phyloP scores from a whole-genome alignment of 2,797 vertebrate species.

The Amblyopsis hoosieri region DNA sequence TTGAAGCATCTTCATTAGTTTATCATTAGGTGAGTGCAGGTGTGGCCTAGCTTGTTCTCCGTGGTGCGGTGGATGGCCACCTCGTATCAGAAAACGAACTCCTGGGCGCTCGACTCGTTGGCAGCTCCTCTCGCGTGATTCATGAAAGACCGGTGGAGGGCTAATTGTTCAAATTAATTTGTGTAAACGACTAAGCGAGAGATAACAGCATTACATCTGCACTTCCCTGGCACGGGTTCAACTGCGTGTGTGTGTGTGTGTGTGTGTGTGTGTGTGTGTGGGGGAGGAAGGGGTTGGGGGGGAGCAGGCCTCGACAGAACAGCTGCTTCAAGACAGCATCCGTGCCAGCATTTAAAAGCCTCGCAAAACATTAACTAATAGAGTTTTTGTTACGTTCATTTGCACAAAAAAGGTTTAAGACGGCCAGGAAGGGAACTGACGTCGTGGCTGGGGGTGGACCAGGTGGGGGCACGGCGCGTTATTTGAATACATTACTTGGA shows the following conservation, averaged over 20 bases:
- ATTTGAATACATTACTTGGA: constrained; percentile 93
- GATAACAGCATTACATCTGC: constrained; percentile 99
- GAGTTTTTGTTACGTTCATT: constrained; percentile 93
- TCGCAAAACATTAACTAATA: constrained; percentile 96
- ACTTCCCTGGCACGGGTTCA: constrained; percentile 95
- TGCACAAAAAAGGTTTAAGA: constrained; percentile 87
- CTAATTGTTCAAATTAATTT: constrained; percentile 99
- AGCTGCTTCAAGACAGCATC: constrained; percentile 92
- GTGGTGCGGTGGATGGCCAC: constrained; percentile 11
- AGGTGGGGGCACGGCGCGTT: constrained; percentile 73
- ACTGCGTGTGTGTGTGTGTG: constrained; percentile 50
- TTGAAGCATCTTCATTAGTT: too few relatives aligned
- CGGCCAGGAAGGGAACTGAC: constrained; percentile 59
- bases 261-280: background rate
- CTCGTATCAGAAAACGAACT: constrained; percentile 50
- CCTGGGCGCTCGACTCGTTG: constrained; percentile 78
- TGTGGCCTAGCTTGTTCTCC: constrained; percentile 31
- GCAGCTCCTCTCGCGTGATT: constrained; percentile 90
- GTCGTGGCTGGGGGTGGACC: constrained; percentile 58
- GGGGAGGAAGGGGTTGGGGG: constrained; percentile 21
- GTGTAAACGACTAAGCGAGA: constrained; percentile 96
- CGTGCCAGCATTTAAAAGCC: constrained; percentile 92
- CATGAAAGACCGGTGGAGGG: constrained; percentile 93
- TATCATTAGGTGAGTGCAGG: constrained; percentile 24
- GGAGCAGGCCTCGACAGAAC: constrained; percentile 80